These are phyloP conservation scores for Druon quercuslanigerum DNA, from an alignment of 1,140 invertebrate species.

Conservation along the genomic window DNA sequence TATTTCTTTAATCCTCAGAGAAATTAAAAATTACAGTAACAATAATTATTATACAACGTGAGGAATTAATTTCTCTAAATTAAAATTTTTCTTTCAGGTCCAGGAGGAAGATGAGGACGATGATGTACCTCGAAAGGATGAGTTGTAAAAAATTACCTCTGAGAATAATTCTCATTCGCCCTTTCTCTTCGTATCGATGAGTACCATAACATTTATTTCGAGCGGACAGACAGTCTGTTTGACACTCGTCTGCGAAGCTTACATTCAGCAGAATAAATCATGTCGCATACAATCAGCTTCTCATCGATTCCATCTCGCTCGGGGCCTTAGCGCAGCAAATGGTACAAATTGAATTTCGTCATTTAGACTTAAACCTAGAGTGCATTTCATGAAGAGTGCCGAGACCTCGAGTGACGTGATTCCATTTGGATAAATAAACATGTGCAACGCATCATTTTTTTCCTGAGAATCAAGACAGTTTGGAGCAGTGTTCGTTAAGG, in stretches of 20 bases:
- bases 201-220: conserved; percentile 1
- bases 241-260: conserved; percentile 40
- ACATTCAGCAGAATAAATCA: conserved; percentile 39
- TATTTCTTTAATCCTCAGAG: too few species aligned
- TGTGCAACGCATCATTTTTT: conserved; percentile 8
- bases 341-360: background rate
- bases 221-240: background rate
- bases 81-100: conserved; percentile 63
- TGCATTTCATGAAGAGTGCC: conserved; percentile 4
- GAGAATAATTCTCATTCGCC: background rate
- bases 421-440: background rate
- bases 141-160: conserved; percentile 76
- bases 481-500: conserved; percentile 4
- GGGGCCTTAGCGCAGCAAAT: conserved; percentile 4
- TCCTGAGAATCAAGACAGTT: background rate
- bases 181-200: conserved; percentile 1
- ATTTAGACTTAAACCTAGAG: background rate
- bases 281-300: background rate
- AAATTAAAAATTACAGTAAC: too few species aligned
- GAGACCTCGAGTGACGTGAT: conserved; percentile 2
- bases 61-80: background rate
- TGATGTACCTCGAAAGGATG: conserved; percentile 81
- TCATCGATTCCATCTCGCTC: conserved; percentile 18
- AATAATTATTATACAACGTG: background rate
- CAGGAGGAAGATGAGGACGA: conserved; percentile 82